Conservation (phyloP, 2,888 invertebrate genomes). For the Eupsilia transversa region DNA sequence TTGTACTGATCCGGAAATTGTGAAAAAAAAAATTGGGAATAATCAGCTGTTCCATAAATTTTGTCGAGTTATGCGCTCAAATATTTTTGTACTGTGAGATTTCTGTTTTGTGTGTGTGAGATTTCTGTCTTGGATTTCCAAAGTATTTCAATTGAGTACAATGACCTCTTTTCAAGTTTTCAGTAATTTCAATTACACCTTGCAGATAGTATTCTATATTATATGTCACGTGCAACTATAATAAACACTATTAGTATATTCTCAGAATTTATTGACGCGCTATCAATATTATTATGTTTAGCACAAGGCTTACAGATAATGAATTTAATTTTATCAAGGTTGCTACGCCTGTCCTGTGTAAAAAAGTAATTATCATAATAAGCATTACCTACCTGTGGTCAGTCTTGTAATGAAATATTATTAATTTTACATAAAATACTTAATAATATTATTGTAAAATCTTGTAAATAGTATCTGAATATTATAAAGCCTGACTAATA, state of each 20-base stretch:
- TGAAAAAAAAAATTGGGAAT: too few species aligned
- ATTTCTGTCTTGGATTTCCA: too few species aligned
- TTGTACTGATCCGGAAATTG: too few species aligned
- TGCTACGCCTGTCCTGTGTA: background rate
- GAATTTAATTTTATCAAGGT: slow-evolving; percentile 28
- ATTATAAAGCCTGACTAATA: background rate
- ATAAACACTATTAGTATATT: slow-evolving; percentile 30
- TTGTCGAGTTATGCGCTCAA: too few species aligned
- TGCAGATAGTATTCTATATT: background rate
- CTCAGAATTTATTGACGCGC: slow-evolving; percentile 45
- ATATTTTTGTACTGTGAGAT: too few species aligned
- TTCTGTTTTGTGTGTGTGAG: too few species aligned
- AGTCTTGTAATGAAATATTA: background rate
- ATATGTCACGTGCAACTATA: slow-evolving; percentile 12
- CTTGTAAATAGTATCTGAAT: background rate
- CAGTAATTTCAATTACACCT: background rate
- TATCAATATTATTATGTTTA: slow-evolving; percentile 39
- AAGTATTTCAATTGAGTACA: too few species aligned
- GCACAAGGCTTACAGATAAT: slow-evolving; percentile 34
- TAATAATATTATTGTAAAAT: background rate
- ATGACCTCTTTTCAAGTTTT: too few species aligned
- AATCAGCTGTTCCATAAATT: too few species aligned
- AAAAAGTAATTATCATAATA: background rate
- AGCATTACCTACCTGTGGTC: background rate
- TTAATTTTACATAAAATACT: background rate